Percentiles rank a stretch among this genome's conserved stretches.
phyloP scores from a whole-genome alignment of 2,888 invertebrate genomes.

The Acanthosepion lycidas region DNA sequence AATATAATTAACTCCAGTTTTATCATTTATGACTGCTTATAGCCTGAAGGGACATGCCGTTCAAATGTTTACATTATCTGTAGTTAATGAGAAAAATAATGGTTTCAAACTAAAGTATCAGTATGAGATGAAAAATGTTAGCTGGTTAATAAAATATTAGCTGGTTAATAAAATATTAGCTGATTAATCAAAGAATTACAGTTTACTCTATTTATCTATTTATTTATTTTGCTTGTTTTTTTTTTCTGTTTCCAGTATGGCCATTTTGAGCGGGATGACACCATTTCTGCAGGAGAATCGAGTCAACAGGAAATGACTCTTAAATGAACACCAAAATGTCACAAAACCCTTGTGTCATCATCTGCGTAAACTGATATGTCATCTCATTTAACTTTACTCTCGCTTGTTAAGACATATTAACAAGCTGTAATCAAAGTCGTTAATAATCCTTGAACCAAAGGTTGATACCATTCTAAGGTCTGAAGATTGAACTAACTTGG shows the following conservation, averaged over 20 bases:
- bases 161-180: too few species aligned
- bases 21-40: too few species aligned
- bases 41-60: too few species aligned
- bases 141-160: too few species aligned
- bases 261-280: neutral
- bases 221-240: too few species aligned
- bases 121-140: too few species aligned
- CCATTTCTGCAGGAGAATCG: neutral
- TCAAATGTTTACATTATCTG: too few species aligned
- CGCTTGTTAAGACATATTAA: neutral
- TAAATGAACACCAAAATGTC: neutral
- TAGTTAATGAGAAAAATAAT: too few species aligned
- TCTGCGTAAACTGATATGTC: neutral
- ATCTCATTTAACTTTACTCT: neutral
- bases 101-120: too few species aligned
- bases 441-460: neutral
- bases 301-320: neutral
- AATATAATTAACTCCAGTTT: too few species aligned
- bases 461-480: neutral
- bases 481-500: neutral
- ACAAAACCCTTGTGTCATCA: neutral
- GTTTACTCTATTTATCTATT: too few species aligned
- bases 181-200: too few species aligned
- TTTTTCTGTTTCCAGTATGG: neutral
- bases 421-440: neutral